phyloP scores from a whole-genome alignment of 2,797 vertebrate genomes.

The Diplodus puntazzo region DNA sequence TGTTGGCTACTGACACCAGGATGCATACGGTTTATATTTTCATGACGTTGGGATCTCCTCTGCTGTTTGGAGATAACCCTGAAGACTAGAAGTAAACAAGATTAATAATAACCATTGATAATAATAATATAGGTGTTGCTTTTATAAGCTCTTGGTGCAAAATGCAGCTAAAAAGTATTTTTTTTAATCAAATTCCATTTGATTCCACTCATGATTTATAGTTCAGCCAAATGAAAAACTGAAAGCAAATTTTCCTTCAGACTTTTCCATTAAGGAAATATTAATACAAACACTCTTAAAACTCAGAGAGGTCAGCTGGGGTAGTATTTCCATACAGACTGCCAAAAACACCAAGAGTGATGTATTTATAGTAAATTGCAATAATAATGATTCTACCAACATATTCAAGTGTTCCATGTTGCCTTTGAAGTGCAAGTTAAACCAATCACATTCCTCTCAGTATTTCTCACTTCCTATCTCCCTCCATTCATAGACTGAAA shows the following conservation, averaged over 20 bases:
- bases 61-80: not conserved
- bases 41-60: not conserved
- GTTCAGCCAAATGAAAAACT: constrained; percentile 15
- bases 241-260: constrained; percentile 22
- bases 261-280: constrained; percentile 49
- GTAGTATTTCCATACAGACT: constrained; percentile 54
- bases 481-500: constrained; percentile 71
- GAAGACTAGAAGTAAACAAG: not conserved
- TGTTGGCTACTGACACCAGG: no score
- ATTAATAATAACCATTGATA: not conserved
- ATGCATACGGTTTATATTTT: not conserved
- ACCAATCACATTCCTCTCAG: constrained; percentile 71
- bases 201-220: constrained; percentile 12
- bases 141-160: not conserved
- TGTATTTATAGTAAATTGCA: constrained; percentile 73
- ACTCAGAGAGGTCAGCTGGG: constrained; percentile 50
- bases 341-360: constrained; percentile 58
- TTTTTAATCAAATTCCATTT: constrained; percentile 15
- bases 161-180: not conserved
- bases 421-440: constrained; percentile 62
- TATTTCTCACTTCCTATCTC: constrained; percentile 70
- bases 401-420: constrained; percentile 58
- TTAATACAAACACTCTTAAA: constrained; percentile 37
- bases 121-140: not conserved
- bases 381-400: constrained; percentile 64